Percentiles rank a stretch among this genome's conserved stretches.
Evolutionary conservation across 2,797 vertebrate species (phyloP).

Genomic region (Vespertilio murinus): DNA sequence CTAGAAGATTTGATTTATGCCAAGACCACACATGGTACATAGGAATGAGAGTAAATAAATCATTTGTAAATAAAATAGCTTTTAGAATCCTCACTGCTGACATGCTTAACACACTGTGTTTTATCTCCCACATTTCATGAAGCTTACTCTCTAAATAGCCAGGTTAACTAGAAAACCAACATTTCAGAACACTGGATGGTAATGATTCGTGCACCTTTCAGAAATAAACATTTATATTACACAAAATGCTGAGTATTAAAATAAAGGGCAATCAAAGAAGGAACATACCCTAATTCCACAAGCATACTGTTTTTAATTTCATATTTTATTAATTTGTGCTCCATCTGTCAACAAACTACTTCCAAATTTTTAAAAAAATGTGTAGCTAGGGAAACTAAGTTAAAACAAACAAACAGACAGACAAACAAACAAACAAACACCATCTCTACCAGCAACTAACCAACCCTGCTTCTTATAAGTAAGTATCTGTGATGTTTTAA

Average conservation of each 20-base stretch:
- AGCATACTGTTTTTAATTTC: background rate
- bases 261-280: slow-evolving; percentile 13
- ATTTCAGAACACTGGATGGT: slow-evolving; percentile 3
- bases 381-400: background rate
- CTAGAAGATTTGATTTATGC: background rate
- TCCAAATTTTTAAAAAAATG: background rate
- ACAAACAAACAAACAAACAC: background rate
- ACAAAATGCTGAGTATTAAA: background rate
- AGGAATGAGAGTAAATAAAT: background rate
- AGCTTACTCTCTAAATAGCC: slow-evolving; percentile 16
- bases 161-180: slow-evolving; percentile 22
- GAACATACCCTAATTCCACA: background rate
- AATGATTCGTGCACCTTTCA: slow-evolving; percentile 9
- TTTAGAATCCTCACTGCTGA: slow-evolving; percentile 3
- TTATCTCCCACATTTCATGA: background rate
- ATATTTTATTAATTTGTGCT: background rate
- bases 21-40: background rate
- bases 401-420: background rate
- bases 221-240: background rate
- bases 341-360: slow-evolving; percentile 8
- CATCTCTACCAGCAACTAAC: background rate
- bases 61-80: background rate
- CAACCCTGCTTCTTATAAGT: slow-evolving; percentile 8
- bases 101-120: background rate
- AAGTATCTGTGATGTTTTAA: background rate